Evolutionary conservation across 2,113 vertebrate genomes (phyloP).

Genomic region (Centrocercus urophasianus): DNA sequence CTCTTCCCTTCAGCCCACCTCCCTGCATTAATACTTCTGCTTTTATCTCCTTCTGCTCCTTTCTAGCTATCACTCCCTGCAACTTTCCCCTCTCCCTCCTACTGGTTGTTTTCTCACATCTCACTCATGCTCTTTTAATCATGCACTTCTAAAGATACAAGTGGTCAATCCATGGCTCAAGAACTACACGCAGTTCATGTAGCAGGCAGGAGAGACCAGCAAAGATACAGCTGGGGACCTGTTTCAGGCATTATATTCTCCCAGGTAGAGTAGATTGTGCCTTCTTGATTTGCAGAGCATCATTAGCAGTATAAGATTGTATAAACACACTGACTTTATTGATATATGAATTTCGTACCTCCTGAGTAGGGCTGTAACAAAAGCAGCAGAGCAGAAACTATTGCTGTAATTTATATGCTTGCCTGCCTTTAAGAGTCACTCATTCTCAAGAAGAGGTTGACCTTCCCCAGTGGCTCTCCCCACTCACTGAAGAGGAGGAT

Average conservation of each 20-base stretch:
- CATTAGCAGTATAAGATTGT: not conserved
- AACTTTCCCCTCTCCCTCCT: not conserved
- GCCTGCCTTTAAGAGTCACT: not conserved
- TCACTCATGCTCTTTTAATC: not conserved
- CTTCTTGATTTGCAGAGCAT: not conserved
- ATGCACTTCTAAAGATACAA: not conserved
- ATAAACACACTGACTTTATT: not conserved
- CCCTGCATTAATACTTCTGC: not conserved
- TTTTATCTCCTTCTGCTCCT: not conserved
- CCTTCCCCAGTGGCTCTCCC: not conserved
- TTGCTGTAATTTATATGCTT: not conserved
- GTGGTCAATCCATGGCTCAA: not conserved
- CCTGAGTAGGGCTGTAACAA: not conserved
- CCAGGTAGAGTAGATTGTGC: not conserved
- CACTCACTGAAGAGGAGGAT: not conserved
- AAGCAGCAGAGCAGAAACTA: not conserved
- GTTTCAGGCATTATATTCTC: not conserved
- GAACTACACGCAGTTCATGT: rapidly evolving
- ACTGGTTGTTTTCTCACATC: not conserved
- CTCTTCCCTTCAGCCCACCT: not conserved
- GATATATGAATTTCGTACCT: not conserved
- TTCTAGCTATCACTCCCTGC: not conserved
- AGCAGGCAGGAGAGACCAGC: not conserved
- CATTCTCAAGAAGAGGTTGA: not conserved
- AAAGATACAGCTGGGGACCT: not conserved